A percentile compares a stretch with the other conserved stretches of the same genome.
phyloP scores from a whole-genome alignment of 2,888 invertebrate species.

The Harpagoxenus sublaevis region DNA sequence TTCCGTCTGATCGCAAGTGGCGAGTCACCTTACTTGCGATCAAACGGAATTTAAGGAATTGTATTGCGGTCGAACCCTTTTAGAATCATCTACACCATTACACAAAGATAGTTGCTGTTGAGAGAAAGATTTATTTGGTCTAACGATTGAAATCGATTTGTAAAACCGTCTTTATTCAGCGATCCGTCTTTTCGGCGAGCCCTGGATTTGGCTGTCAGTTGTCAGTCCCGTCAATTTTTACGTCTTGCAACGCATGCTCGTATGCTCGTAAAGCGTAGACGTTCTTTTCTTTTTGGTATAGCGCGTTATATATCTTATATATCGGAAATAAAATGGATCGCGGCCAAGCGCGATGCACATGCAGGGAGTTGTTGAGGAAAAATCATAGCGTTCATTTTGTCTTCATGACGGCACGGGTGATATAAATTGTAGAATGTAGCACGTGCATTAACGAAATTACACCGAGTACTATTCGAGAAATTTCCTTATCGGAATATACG shows the following conservation, averaged over 20 bases:
- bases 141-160: slow-evolving; percentile 46
- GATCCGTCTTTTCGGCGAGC: slow-evolving; percentile 49
- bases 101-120: not conserved
- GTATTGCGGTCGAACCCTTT: not conserved
- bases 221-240: slow-evolving; percentile 69
- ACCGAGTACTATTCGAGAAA: not conserved
- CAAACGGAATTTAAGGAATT: slow-evolving; percentile 8
- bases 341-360: slow-evolving; percentile 60
- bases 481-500: not conserved
- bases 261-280: slow-evolving; percentile 37
- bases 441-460: slow-evolving; percentile 30
- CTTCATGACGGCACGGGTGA: slow-evolving; percentile 54
- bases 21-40: not conserved
- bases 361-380: slow-evolving; percentile 17
- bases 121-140: slow-evolving; percentile 22
- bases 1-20: not conserved
- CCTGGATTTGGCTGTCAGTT: slow-evolving; percentile 52
- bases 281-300: slow-evolving; percentile 52
- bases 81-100: not conserved
- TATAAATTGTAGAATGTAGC: slow-evolving; percentile 44
- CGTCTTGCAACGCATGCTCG: slow-evolving; percentile 48
- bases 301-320: slow-evolving; percentile 59
- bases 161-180: slow-evolving; percentile 58
- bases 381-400: slow-evolving; percentile 27
- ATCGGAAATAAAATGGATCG: slow-evolving; percentile 71